Evolutionary conservation across 2,797 vertebrate species (phyloP).

Genomic region (Cuniculus paca): DNA sequence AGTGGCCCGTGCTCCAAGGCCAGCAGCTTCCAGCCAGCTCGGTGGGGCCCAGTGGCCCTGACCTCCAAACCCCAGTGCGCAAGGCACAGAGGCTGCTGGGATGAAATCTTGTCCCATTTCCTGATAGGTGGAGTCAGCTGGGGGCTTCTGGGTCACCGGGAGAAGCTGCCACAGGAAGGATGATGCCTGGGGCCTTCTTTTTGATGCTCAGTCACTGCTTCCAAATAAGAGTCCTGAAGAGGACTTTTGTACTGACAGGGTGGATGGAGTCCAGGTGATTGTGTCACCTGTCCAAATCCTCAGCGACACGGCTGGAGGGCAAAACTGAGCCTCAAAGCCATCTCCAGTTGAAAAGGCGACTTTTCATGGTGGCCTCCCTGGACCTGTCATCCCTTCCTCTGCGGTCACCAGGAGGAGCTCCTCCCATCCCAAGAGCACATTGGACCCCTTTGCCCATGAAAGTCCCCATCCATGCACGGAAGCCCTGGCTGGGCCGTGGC

Average conservation of each 20-base stretch:
- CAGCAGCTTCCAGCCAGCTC: not conserved
- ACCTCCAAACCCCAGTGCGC: fast-evolving
- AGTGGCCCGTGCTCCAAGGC: not conserved
- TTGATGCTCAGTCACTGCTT: not conserved
- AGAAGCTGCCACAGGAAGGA: not conserved
- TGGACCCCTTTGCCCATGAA: too few relatives aligned
- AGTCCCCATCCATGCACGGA: not conserved
- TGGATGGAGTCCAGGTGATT: not conserved
- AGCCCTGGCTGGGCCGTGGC: not conserved
- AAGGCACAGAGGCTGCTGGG: not conserved
- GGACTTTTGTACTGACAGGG: not conserved
- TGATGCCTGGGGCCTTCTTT: not conserved
- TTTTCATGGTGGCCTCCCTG: not conserved
- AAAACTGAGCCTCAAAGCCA: fast-evolving
- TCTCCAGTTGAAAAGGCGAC: not conserved
- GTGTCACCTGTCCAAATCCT: too few relatives aligned
- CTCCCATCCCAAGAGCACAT: not conserved
- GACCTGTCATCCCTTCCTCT: not conserved
- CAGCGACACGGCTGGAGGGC: not conserved
- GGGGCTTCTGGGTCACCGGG: not conserved
- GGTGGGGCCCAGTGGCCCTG: fast-evolving
- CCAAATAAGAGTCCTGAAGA: not conserved
- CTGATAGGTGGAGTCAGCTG: not conserved
- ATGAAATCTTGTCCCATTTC: not conserved
- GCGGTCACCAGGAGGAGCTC: not conserved